Base-by-base conservation (phyloP, 2,888 invertebrate genomes). In the Cyrtodaria siliqua region DNA sequence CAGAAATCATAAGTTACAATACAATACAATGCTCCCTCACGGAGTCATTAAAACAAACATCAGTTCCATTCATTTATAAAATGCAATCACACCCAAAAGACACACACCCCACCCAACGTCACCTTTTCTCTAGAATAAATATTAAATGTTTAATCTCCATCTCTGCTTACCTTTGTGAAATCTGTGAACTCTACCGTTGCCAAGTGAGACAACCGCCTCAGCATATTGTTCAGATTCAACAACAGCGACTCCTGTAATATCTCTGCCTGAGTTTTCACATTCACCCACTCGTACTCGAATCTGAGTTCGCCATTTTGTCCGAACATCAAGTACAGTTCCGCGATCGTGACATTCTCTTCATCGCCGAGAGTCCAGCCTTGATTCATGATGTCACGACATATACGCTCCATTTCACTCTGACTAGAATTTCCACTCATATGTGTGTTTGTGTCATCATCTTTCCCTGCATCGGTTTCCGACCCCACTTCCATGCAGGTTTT, bases 311-410 rank as follows among this genome's bases (percentile, higher is more conserved):
- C 89, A 18, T 93, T 92, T 40, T 91, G 87, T 2, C 93, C 93
- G 66, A 93, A 85, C 95, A 98, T 97, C 57, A 98, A 94, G 93
- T 97, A 98, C 67, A 98, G 93, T 93, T 98, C 98, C 0, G 98
- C 98, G 33, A 98, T 94, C 3, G 97, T 97, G 49, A 98, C 94
- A 38, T 96, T 96, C 8, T 96, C 76, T 16, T 62, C 67, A n/a
- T 70, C 82, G 8, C 66, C 63, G 4, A 66, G 59, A 42, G 63
- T 71, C 81, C 77, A 81, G 1, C 83, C 81, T 24, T 66, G 68
- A 47, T 76, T 75, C 38, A 86, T 20, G 29, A 78, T 69, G 42
- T 78, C 71, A 16, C 67, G 67, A 55, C 64, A 75, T 16, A 64
- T 38, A 49, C 66, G 67, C 29, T 69, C 69, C 42, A 68, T 57